Conservation (phyloP, 2,888 invertebrate species). For the Thumatha senex region DNA sequence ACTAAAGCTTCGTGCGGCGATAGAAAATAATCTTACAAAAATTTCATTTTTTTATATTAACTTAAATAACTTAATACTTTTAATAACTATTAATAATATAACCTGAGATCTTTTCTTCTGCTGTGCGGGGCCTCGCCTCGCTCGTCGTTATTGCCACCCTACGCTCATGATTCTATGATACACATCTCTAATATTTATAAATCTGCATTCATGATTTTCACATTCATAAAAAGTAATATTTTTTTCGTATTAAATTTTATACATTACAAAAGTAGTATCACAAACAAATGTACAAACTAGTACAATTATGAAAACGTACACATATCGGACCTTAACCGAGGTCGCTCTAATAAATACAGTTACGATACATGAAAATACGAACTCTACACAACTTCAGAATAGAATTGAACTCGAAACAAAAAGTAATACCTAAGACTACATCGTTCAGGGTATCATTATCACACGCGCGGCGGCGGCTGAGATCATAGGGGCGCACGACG, state of each 20-base stretch:
- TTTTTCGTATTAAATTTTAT: constrained; percentile 70
- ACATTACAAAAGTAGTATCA: constrained; percentile 84
- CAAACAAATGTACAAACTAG: constrained; percentile 84
- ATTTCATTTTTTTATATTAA: constrained; percentile 80
- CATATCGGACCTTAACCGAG: constrained; percentile 59
- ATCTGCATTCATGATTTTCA: constrained; percentile 70
- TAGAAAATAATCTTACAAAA: constrained; percentile 79
- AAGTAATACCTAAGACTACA: constrained; percentile 78
- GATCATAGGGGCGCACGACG: constrained; percentile 67
- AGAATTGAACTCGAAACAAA: constrained; percentile 80
- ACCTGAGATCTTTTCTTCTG: constrained; percentile 77
- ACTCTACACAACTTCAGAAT: constrained; percentile 79
- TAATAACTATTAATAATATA: constrained; percentile 81
- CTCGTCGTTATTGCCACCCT: constrained; percentile 52
- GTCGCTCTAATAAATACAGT: constrained; percentile 78
- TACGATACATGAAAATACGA: constrained; percentile 75
- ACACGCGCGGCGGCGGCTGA: constrained; percentile 78
- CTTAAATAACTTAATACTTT: constrained; percentile 84
- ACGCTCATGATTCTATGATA: constrained; percentile 54
- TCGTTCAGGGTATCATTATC: constrained; percentile 75
- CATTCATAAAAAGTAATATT: constrained; percentile 76
- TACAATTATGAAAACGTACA: constrained; percentile 79
- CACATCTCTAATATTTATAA: constrained; percentile 59
- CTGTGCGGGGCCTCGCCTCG: constrained; percentile 43
- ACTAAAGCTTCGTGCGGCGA: constrained; percentile 59